Conservation (phyloP, 1,140 invertebrate genomes). For the Doryteuthis pealeii region DNA sequence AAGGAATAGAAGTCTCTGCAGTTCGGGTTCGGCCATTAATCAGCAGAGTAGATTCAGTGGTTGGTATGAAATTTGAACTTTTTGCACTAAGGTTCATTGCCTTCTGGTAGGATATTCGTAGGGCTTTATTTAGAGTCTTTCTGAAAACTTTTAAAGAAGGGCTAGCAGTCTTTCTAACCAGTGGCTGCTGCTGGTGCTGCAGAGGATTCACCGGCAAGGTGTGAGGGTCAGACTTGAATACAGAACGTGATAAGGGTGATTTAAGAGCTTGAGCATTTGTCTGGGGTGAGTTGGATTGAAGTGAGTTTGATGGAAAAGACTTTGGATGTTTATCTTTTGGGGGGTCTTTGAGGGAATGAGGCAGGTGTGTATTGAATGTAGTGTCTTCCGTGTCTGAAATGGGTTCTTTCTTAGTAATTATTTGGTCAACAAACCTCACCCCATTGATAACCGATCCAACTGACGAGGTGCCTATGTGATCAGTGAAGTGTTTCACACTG, state of each 20-base stretch:
- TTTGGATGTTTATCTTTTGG: neutral
- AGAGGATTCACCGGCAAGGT: neutral
- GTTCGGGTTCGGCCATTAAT: too few relatives aligned
- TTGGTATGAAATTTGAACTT: neutral
- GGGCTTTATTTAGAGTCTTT: neutral
- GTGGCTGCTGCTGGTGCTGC: neutral
- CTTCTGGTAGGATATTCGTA: neutral
- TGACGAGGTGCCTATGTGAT: neutral
- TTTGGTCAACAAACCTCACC: constrained; percentile 4
- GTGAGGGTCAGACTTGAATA: neutral
- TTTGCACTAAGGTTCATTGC: neutral
- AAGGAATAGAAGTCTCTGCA: too few relatives aligned
- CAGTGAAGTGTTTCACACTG: constrained; percentile 5
- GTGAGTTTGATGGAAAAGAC: neutral
- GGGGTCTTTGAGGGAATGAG: neutral
- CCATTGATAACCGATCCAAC: neutral
- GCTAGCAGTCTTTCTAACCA: neutral
- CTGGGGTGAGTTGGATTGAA: neutral
- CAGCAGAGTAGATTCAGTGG: too few relatives aligned
- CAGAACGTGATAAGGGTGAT: neutral
- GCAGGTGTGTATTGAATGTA: neutral
- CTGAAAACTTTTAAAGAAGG: constrained; percentile 1
- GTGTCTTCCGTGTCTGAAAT: neutral
- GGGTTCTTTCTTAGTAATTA: neutral
- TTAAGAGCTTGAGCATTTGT: neutral